Percentiles rank a stretch among this genome's conserved stretches.
Conservation (phyloP, 2,888 invertebrate genomes). For the Monochamus alternatus region DNA sequence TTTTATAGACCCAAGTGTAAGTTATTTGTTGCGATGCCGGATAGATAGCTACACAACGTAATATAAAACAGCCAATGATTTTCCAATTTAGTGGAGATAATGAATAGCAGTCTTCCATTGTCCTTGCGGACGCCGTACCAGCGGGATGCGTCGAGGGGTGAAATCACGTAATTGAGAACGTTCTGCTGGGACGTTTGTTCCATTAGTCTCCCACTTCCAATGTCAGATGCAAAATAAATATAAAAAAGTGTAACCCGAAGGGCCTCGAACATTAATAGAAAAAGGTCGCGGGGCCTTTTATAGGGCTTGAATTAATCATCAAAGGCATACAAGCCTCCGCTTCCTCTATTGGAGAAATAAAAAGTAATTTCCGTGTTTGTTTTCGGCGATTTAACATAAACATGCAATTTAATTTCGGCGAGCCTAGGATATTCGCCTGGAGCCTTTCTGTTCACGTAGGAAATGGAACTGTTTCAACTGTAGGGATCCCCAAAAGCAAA, state of each 20-base stretch:
- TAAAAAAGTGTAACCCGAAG: constrained; percentile 51
- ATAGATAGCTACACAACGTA: constrained; percentile 19
- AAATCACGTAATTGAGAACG: constrained; percentile 64
- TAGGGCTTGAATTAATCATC: constrained; percentile 35
- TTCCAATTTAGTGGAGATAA: constrained; percentile 59
- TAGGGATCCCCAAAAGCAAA: background rate
- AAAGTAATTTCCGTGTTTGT: constrained; percentile 37
- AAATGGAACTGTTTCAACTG: background rate
- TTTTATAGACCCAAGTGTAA: no score
- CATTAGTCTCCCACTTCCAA: constrained; percentile 60
- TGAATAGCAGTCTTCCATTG: constrained; percentile 59
- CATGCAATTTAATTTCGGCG: constrained; percentile 32
- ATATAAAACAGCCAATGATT: constrained; percentile 39
- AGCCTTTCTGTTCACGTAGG: background rate
- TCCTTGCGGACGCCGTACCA: constrained; percentile 46
- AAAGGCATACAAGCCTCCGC: constrained; percentile 28
- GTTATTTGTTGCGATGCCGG: constrained; percentile 18
- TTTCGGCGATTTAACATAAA: constrained; percentile 35
- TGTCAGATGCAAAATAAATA: constrained; percentile 62
- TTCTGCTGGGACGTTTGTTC: constrained; percentile 62
- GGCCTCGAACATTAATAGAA: constrained; percentile 51
- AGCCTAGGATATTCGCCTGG: constrained; percentile 19
- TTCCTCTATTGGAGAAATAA: constrained; percentile 14
- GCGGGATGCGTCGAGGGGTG: constrained; percentile 58
- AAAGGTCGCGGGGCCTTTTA: constrained; percentile 30